These are phyloP conservation scores for Byasa hedistus DNA, from an alignment of 2,888 invertebrate genomes.

Conservation along the genomic window DNA sequence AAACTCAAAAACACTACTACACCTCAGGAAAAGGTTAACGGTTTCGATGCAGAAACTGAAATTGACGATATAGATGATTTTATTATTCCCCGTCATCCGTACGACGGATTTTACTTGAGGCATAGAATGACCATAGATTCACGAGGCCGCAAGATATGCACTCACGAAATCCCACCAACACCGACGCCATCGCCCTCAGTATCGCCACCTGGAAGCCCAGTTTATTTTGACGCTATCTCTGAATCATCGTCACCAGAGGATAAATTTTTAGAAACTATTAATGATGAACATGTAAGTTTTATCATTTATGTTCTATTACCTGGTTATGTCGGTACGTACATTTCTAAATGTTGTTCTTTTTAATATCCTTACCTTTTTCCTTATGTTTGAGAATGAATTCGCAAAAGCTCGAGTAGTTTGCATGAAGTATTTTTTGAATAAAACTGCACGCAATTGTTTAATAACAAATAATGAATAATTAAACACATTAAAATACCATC, in stretches of 20 bases:
- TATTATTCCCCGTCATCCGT: constrained; percentile 70
- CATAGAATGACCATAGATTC: constrained; percentile 65
- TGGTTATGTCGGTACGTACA: constrained; percentile 33
- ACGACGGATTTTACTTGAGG: constrained; percentile 72
- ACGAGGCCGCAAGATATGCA: constrained; percentile 66
- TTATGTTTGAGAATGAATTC: constrained; percentile 25
- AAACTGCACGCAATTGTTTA: constrained; percentile 43
- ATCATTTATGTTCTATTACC: constrained; percentile 10
- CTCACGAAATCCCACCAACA: constrained; percentile 66
- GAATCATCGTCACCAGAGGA: constrained; percentile 34
- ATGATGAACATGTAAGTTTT: constrained; percentile 61
- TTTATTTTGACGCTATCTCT: constrained; percentile 43
- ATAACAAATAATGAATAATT: constrained; percentile 25
- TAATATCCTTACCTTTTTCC: neutral
- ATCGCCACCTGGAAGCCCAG: constrained; percentile 49
- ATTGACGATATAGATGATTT: constrained; percentile 55
- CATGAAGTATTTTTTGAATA: constrained; percentile 46
- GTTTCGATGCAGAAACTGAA: constrained; percentile 53
- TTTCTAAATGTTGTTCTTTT: constrained; percentile 28
- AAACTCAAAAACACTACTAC: constrained; percentile 39
- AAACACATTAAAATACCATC: neutral
- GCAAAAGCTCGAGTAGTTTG: constrained; percentile 41
- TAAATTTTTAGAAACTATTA: constrained; percentile 39
- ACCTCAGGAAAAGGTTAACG: constrained; percentile 46
- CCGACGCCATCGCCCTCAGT: constrained; percentile 46